These are phyloP conservation scores for Lagodon rhomboides DNA, from an alignment of 2,797 vertebrate species.

Conservation along the genomic window DNA sequence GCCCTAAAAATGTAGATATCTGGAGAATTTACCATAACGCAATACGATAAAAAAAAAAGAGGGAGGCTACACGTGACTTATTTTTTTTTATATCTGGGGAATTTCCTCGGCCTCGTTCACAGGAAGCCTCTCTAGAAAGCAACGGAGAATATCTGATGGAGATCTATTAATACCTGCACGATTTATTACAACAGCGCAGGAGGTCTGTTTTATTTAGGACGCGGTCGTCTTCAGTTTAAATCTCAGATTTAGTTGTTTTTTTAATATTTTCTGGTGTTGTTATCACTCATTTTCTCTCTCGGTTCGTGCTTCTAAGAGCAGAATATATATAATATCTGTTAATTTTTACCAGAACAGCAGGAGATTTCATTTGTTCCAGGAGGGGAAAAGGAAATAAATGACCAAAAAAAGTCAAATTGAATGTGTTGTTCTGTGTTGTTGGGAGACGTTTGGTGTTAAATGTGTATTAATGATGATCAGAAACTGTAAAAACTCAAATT, in stretches of 20 bases:
- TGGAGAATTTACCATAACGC: background rate
- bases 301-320: background rate
- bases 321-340: no score
- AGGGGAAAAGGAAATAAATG: no score
- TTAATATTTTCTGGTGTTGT: background rate
- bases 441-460: no score
- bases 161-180: conserved; percentile 31
- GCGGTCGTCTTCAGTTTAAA: background rate
- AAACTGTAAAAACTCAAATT: no score
- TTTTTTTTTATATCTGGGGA: conserved; percentile 20
- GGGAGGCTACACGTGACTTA: background rate
- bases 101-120: conserved; percentile 16
- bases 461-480: no score
- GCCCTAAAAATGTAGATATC: conserved; percentile 5
- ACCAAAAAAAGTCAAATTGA: no score
- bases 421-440: no score
- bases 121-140: conserved; percentile 36
- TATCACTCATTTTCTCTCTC: background rate
- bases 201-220: background rate
- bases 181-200: conserved; percentile 11
- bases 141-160: conserved; percentile 20
- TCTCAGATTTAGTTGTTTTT: background rate
- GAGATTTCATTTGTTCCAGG: no score
- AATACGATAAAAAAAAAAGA: background rate
- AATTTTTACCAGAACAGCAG: no score